Percentiles rank a stretch among this genome's conserved stretches.
Conservation (phyloP, 2,113 vertebrate genomes). For the Tachysurus fulvidraco region DNA sequence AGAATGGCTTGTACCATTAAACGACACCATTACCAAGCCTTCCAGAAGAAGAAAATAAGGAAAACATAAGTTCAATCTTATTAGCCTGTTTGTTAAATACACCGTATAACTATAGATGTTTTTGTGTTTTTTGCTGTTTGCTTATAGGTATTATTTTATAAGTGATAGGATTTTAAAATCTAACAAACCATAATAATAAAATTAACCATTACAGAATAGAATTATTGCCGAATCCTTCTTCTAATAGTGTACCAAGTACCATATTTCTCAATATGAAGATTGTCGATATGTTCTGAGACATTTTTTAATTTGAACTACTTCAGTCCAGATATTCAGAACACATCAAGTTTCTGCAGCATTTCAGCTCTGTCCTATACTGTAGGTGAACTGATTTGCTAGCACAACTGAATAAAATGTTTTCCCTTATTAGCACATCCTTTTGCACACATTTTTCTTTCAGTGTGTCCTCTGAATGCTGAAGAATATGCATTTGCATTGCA, state of each 20-base stretch:
- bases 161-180: neutral
- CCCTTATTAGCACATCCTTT: too few species aligned
- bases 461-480: neutral
- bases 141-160: neutral
- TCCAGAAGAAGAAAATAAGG: neutral
- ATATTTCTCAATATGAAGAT: neutral
- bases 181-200: neutral
- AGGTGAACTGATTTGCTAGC: neutral
- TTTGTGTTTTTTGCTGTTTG: neutral
- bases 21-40: neutral
- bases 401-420: neutral
- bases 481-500: too few species aligned
- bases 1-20: slow-evolving; percentile 29
- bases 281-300: neutral
- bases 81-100: neutral
- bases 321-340: neutral
- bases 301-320: neutral
- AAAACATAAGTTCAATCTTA: neutral
- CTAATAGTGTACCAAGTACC: too few species aligned
- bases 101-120: neutral
- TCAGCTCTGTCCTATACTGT: neutral
- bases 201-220: neutral
- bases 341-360: neutral
- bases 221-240: neutral
- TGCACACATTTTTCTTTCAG: neutral